These are phyloP conservation scores for Enteromius trimaculatus DNA, from an alignment of 2,797 vertebrate genomes.

Conservation along the genomic window DNA sequence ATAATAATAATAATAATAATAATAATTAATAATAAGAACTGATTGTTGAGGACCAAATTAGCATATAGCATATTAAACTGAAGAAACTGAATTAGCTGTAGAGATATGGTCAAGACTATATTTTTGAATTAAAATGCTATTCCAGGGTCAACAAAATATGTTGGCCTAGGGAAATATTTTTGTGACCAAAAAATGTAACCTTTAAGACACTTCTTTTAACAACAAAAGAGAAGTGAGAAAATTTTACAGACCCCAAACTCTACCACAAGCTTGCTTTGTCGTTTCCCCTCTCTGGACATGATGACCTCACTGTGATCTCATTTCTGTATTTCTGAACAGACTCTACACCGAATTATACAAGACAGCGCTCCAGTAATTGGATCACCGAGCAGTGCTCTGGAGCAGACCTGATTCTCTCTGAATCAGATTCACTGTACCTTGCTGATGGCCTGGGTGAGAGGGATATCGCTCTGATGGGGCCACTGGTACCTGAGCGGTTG, in stretches of 20 bases:
- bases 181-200: background rate
- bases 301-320: background rate
- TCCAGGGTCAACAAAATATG: too few species aligned
- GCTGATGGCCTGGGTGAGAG: conserved; percentile 66
- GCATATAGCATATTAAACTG: background rate
- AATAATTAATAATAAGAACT: background rate
- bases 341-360: background rate
- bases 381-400: background rate
- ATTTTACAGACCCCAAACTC: background rate
- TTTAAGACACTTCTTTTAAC: background rate
- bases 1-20: too few species aligned
- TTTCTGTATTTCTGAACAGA: background rate
- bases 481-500: conserved; percentile 76
- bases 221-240: background rate
- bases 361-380: background rate
- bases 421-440: conserved; percentile 68
- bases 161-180: background rate
- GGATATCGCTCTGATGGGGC: conserved; percentile 69
- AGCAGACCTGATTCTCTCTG: background rate
- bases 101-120: too few species aligned
- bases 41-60: background rate
- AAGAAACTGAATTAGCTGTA: background rate
- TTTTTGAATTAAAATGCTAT: too few species aligned
- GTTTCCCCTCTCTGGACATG: background rate
- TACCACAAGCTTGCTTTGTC: background rate